phyloP scores from a whole-genome alignment of 2,113 vertebrate species.

The Phaethon lepturus region DNA sequence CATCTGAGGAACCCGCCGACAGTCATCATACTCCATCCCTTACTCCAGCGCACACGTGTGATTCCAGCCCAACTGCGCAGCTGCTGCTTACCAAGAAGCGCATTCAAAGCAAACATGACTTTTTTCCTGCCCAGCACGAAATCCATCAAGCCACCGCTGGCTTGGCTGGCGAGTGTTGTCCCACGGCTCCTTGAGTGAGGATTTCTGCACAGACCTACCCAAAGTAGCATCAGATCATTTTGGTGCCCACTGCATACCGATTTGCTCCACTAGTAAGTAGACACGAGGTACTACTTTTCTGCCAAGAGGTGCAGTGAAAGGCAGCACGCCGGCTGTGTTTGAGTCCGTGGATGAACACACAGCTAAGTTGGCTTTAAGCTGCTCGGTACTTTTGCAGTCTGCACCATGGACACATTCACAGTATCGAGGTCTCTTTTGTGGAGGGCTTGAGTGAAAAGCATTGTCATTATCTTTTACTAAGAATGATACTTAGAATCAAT shows the following conservation, averaged over 20 bases:
- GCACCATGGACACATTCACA: rapidly evolving
- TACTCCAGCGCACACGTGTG: background rate
- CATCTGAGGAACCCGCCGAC: background rate
- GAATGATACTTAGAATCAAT: background rate
- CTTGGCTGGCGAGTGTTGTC: too few species aligned
- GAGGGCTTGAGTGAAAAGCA: background rate
- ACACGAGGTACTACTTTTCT: background rate
- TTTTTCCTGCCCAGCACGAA: background rate
- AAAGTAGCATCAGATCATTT: background rate
- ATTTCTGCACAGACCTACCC: background rate
- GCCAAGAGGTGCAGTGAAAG: background rate
- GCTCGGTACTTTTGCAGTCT: background rate
- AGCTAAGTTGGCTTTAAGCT: background rate
- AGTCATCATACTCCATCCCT: background rate
- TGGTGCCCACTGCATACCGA: background rate
- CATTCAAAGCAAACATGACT: background rate
- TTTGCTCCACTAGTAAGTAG: background rate
- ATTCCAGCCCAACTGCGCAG: background rate
- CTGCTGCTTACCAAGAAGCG: background rate
- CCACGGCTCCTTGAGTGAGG: background rate
- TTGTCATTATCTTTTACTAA: background rate
- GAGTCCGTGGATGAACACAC: background rate
- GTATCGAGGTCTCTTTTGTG: background rate
- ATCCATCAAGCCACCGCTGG: background rate
- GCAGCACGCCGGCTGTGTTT: background rate